Percentiles rank a stretch among this genome's conserved stretches.
phyloP scores from a whole-genome alignment of 2,888 invertebrate species.

The Leptogaster cylindrica region DNA sequence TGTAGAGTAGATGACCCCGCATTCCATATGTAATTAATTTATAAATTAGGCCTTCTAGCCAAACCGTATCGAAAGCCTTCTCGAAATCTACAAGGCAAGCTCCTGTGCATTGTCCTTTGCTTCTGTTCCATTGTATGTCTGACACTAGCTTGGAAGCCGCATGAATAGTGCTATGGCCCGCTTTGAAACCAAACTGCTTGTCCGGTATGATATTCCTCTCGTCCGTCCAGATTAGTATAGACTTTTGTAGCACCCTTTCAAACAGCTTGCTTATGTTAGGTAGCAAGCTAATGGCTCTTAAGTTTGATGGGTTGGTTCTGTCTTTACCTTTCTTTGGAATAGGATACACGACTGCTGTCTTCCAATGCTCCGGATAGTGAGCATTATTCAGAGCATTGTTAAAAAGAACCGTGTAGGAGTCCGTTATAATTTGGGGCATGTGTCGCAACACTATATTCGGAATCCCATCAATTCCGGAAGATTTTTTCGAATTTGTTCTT shows the following conservation, averaged over 20 bases:
- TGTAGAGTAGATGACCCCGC: neutral
- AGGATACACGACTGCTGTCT: no score
- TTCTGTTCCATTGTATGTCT: neutral
- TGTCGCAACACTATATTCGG: no score
- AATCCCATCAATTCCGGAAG: no score
- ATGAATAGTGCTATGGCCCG: constrained; percentile 7
- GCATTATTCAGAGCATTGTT: no score
- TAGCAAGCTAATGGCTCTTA: no score
- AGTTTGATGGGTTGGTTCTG: no score
- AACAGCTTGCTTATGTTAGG: neutral
- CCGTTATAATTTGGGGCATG: no score
- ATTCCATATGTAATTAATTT: neutral
- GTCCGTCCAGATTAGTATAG: neutral
- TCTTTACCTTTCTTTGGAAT: no score
- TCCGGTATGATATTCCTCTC: constrained; percentile 15
- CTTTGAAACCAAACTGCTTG: constrained; percentile 25
- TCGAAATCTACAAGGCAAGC: constrained; percentile 21
- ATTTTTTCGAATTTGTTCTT: no score
- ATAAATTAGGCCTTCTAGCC: constrained; percentile 6
- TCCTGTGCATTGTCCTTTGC: neutral
- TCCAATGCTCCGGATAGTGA: no score
- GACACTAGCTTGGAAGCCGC: neutral
- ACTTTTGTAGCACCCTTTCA: neutral
- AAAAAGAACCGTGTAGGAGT: no score
- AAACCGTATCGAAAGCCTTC: constrained; percentile 27